Percentiles rank a stretch among this genome's conserved stretches.
Evolutionary conservation across 2,888 invertebrate species (phyloP).

Genomic region (Marasmarcha lunaedactyla): DNA sequence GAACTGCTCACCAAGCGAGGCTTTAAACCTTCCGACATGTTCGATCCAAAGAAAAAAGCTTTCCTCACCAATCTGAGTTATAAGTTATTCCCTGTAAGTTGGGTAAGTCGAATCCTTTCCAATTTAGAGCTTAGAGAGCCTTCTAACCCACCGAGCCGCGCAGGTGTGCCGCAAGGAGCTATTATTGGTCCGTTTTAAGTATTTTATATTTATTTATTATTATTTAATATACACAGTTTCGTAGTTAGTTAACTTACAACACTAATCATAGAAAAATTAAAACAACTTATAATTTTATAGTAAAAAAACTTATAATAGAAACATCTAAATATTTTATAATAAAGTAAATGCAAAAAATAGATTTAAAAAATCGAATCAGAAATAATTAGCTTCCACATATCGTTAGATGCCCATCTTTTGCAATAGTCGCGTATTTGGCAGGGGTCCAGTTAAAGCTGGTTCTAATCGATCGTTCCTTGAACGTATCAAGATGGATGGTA

Average conservation of each 20-base stretch:
- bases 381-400: too few relatives aligned
- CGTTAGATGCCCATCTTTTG: neutral
- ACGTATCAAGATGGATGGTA: constrained; percentile 1
- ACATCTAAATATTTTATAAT: too few relatives aligned
- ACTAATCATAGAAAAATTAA: neutral
- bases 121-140: constrained; percentile 28
- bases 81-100: constrained; percentile 84
- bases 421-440: neutral
- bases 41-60: constrained; percentile 83
- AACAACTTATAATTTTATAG: too few relatives aligned
- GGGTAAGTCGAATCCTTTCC: constrained; percentile 72
- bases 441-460: too few relatives aligned
- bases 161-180: constrained; percentile 32
- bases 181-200: constrained; percentile 19
- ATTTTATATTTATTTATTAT: constrained; percentile 15
- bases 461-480: constrained; percentile 10
- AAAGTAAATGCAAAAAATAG: too few relatives aligned
- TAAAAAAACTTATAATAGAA: too few relatives aligned
- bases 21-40: constrained; percentile 87
- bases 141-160: constrained; percentile 30
- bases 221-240: constrained; percentile 21
- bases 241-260: constrained; percentile 5
- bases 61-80: constrained; percentile 85
- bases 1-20: constrained; percentile 79
- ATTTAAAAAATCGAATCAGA: too few relatives aligned